Conservation (phyloP, 2,113 vertebrate genomes). For the Hoplias malabaricus region DNA sequence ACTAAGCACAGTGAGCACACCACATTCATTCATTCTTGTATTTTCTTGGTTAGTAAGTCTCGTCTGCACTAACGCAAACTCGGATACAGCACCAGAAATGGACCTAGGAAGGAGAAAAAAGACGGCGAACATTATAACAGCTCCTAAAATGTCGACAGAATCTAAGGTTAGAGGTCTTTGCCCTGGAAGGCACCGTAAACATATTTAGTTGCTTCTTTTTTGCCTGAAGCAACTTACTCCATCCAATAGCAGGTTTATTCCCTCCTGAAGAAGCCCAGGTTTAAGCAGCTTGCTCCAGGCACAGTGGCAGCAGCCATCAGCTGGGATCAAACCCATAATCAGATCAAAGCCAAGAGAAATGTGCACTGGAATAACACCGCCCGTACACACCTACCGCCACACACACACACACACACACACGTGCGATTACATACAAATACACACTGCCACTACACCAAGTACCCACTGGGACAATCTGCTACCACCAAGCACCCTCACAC, state of each 20-base stretch:
- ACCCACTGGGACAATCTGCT: too few relatives aligned
- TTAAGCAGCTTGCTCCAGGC: constrained; percentile 9
- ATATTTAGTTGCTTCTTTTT: background rate
- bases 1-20: too few relatives aligned
- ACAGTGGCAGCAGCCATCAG: constrained; percentile 17
- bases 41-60: too few relatives aligned
- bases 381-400: too few relatives aligned
- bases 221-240: constrained; percentile 5
- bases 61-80: background rate
- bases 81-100: background rate
- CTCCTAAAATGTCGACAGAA: too few relatives aligned
- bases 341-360: constrained; percentile 12
- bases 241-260: background rate
- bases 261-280: background rate
- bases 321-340: constrained; percentile 18
- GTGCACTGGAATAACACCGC: background rate
- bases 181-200: background rate
- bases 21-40: too few relatives aligned
- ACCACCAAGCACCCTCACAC: too few relatives aligned
- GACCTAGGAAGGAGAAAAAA: background rate
- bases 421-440: too few relatives aligned
- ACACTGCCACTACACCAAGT: too few relatives aligned
- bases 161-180: background rate
- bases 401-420: too few relatives aligned
- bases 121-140: too few relatives aligned